A percentile compares a stretch with the other conserved stretches of the same genome.
phyloP scores from a whole-genome alignment of 2,888 invertebrate species.

The Zygothrica quintamaculata region DNA sequence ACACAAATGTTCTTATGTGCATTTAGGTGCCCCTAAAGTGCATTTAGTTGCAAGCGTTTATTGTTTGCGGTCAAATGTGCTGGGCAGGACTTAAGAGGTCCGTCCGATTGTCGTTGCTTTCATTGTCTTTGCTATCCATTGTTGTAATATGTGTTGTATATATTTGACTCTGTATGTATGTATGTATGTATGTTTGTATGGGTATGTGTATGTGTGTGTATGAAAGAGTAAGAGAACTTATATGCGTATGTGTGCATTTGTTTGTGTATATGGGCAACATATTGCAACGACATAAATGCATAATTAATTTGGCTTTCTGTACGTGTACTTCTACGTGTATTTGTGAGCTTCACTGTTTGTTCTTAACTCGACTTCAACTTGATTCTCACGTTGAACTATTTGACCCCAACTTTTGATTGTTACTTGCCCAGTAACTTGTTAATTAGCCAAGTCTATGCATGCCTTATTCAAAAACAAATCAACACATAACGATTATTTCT shows the following conservation, averaged over 20 bases:
- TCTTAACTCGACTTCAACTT: conserved; percentile 44
- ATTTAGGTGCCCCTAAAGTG: conserved; percentile 70
- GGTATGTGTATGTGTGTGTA: conserved; percentile 29
- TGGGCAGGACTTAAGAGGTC: conserved; percentile 44
- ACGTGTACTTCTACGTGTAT: conserved; percentile 35
- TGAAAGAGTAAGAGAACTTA: no score
- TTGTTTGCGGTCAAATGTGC: conserved; percentile 78
- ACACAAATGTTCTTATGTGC: conserved; percentile 6
- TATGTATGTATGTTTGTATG: conserved; percentile 23
- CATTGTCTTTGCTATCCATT: conserved; percentile 68
- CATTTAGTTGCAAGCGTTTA: conserved; percentile 81
- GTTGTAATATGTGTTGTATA: conserved; percentile 49
- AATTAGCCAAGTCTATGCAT: conserved; percentile 52
- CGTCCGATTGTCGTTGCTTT: conserved; percentile 37
- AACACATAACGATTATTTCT: no score
- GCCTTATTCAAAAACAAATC: conserved; percentile 36
- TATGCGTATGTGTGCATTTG: no score
- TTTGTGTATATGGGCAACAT: conserved; percentile 62
- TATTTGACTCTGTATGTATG: conserved; percentile 4
- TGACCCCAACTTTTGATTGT: conserved; percentile 34
- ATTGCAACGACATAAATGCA: conserved; percentile 80
- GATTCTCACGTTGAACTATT: conserved; percentile 61
- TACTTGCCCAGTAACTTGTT: conserved; percentile 45
- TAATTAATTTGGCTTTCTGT: conserved; percentile 81
- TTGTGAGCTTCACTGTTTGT: conserved; percentile 27